These are phyloP conservation scores for Heliopora coerulea DNA, from an alignment of 92 coral and sea anemone species.

Conservation along the genomic window DNA sequence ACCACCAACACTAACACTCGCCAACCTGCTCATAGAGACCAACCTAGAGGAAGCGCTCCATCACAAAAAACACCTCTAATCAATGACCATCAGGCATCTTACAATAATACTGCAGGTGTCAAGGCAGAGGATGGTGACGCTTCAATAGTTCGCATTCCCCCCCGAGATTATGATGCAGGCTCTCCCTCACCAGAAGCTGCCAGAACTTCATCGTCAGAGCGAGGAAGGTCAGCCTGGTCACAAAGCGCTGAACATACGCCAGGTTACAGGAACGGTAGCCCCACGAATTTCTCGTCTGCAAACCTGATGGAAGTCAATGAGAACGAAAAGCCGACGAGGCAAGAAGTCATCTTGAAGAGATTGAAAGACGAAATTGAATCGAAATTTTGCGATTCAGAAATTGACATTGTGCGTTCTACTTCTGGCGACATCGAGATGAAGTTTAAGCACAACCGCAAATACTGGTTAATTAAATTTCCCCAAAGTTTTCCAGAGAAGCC, in stretches of 20 bases:
- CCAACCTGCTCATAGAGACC: neutral
- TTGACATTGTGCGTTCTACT: neutral
- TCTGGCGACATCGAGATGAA: slow-evolving; percentile 11
- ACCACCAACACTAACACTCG: too few relatives aligned
- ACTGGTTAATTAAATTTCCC: neutral
- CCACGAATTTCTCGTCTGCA: neutral
- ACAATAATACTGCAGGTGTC: neutral
- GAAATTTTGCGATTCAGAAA: neutral
- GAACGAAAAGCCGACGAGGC: neutral
- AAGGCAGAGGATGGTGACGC: neutral
- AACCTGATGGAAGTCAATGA: neutral
- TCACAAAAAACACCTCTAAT: neutral
- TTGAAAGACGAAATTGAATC: neutral
- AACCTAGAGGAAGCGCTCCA: neutral
- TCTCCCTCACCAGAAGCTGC: neutral
- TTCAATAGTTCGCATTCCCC: neutral
- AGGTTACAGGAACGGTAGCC: neutral
- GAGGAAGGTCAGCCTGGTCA: too few relatives aligned
- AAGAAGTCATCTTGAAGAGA: slow-evolving; percentile 10
- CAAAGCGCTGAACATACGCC: neutral
- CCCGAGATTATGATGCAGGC: neutral
- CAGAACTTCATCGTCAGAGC: neutral
- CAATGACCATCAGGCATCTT: neutral
- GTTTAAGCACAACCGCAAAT: slow-evolving; percentile 14
- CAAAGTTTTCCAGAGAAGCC: slow-evolving; percentile 10